Base-by-base conservation (phyloP, 2,888 invertebrate species). In the Cataglyphis albicans region DNA sequence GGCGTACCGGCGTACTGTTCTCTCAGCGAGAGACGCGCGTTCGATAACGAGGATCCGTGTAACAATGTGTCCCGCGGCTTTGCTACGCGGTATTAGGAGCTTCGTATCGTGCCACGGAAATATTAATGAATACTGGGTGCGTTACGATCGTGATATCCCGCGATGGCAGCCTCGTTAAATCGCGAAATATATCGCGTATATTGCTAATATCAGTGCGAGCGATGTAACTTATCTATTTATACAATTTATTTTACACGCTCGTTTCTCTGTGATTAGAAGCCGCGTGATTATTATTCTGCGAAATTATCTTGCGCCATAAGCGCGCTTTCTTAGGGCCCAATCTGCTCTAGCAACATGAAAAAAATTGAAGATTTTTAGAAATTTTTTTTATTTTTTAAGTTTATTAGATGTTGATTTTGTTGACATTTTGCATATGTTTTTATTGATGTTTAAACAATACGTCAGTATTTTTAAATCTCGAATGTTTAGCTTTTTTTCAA, bases 271-370 rank as follows among this genome's bases (percentile, higher is more conserved):
- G 63, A 70, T 72, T 70, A 59, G 57, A 59, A 48, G 35, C 32
- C 57, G 64, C 68, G 63, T 44, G 65, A 35, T 83, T 83, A 88
- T 91, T 89, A 91, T 90, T 87, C 87, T 83, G 90, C 48, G 89
- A 91, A 90, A 90, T n/a, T n/a, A n/a, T 48, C 44, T 48, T 91
- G 89, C 91, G 91, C 90, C 89, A 90, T 86, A 82, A 63, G 70
- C 61, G 67, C 75, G 67, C 21, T 67, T 41, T 12, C 12, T 44
- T 10, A 41, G 12, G 12, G 44, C 44, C 44, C 44, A 44, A 4
- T 44, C 44, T 44, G 0, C 4, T 15, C 12, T 44, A 0, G 41
- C 12, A 10, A 15, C 0, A 44, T 12, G 12, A 44, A 44, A 44
- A 44, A 44, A 44, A 15, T 44, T 44, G 44, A 44, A 12, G 12